Percentiles rank a stretch among this genome's conserved stretches.
phyloP scores from a whole-genome alignment of 2,888 invertebrate species.

The Lottia gigantea region DNA sequence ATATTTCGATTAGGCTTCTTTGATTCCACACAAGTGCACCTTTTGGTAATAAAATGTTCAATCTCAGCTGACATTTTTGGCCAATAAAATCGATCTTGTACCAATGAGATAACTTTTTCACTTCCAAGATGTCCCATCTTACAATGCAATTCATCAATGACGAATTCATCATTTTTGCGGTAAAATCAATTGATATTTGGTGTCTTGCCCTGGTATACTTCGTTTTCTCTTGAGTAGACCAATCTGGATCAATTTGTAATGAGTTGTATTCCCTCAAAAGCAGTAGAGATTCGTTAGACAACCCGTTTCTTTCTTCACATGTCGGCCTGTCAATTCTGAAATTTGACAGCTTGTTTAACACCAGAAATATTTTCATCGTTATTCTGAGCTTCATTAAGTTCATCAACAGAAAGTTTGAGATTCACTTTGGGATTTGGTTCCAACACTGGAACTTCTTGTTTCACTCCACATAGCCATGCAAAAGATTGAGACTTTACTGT shows the following conservation, averaged over 20 bases:
- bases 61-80: no score
- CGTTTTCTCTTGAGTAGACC: constrained; percentile 7
- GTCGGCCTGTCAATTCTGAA: no score
- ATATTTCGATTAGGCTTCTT: not conserved
- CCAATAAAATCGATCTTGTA: no score
- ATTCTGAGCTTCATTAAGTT: not conserved
- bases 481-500: not conserved
- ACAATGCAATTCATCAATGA: constrained; percentile 11
- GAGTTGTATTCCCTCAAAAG: not conserved
- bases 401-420: not conserved
- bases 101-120: not conserved
- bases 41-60: no score
- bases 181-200: constrained; percentile 7
- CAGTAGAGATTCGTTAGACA: not conserved
- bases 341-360: not conserved
- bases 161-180: constrained; percentile 4
- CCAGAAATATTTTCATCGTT: not conserved
- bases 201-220: not conserved
- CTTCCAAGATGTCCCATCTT: constrained; percentile 14
- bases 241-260: constrained; percentile 9
- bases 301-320: no score
- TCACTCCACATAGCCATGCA: not conserved
- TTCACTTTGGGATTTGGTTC: not conserved
- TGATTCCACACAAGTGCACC: not conserved
- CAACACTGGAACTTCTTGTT: no score